Evolutionary conservation across 1,140 invertebrate species (phyloP).

Genomic region (Eufriesea mexicana): DNA sequence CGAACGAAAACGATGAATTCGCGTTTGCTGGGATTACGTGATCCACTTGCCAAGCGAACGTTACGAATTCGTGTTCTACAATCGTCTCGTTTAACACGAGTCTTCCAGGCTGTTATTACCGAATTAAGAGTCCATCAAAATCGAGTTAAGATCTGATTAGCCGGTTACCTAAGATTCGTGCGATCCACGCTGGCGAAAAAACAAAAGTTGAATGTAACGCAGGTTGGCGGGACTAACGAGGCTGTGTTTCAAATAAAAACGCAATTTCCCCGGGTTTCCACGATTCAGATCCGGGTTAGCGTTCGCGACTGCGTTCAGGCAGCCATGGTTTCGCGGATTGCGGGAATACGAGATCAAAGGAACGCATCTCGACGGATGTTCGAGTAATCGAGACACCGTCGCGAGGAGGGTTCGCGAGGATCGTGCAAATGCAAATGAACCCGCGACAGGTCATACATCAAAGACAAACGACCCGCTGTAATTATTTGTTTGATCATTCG

Average conservation of each 20-base stretch:
- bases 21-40: not conserved
- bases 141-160: not conserved
- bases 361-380: not conserved
- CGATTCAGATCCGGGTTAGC: constrained; percentile 4
- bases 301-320: too few relatives aligned
- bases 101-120: not conserved
- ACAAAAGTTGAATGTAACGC: too few relatives aligned
- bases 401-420: not conserved
- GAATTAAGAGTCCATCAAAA: not conserved
- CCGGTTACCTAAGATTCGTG: not conserved
- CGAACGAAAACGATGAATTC: not conserved
- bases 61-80: not conserved
- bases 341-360: not conserved
- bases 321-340: not conserved
- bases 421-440: not conserved
- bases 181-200: not conserved
- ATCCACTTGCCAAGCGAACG: not conserved
- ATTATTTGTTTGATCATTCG: not conserved
- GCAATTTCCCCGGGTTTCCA: too few relatives aligned
- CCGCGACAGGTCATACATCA: not conserved
- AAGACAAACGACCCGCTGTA: not conserved
- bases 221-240: constrained; percentile 19
- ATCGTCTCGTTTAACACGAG: not conserved
- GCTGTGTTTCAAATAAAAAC: not conserved
- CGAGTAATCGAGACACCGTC: constrained; percentile 15